Conservation (phyloP, 2,888 invertebrate species). For the Orgyia antiqua region DNA sequence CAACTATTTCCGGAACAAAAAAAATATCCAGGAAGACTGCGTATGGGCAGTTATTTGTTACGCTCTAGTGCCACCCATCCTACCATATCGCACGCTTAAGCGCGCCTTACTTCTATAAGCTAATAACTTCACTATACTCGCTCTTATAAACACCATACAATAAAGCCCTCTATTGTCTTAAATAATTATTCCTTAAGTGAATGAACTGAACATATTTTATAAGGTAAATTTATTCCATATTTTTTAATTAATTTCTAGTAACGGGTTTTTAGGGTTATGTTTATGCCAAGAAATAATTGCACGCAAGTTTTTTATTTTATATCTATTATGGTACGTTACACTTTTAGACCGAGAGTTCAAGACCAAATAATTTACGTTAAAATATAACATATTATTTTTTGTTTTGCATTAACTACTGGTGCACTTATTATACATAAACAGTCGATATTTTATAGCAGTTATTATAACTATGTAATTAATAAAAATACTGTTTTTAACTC, state of each 20-base stretch:
- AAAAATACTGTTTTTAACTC: no score
- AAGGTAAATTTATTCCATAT: conserved; percentile 41
- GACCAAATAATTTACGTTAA: no score
- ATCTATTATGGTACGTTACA: no score
- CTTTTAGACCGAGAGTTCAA: no score
- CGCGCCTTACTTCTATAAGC: conserved; percentile 16
- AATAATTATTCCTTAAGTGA: conserved; percentile 63
- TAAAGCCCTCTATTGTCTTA: conserved; percentile 13
- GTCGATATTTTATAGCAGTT: no score
- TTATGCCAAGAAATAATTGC: no score
- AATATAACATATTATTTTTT: no score
- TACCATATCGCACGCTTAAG: conserved; percentile 69
- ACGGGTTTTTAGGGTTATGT: conserved; percentile 20
- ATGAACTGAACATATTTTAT: conserved; percentile 52
- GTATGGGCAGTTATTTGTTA: conserved; percentile 49
- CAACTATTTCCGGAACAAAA: conserved; percentile 41
- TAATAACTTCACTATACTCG: conserved; percentile 29
- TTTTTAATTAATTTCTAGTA: conserved; percentile 28
- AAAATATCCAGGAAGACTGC: conserved; percentile 45
- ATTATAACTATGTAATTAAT: no score
- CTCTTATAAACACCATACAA: conserved; percentile 7
- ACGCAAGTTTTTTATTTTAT: no score
- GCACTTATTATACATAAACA: no score
- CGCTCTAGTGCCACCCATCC: conserved; percentile 58
- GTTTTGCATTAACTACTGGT: no score